phyloP scores from a whole-genome alignment of 2,113 vertebrate species.

The Ochotona curzoniae region DNA sequence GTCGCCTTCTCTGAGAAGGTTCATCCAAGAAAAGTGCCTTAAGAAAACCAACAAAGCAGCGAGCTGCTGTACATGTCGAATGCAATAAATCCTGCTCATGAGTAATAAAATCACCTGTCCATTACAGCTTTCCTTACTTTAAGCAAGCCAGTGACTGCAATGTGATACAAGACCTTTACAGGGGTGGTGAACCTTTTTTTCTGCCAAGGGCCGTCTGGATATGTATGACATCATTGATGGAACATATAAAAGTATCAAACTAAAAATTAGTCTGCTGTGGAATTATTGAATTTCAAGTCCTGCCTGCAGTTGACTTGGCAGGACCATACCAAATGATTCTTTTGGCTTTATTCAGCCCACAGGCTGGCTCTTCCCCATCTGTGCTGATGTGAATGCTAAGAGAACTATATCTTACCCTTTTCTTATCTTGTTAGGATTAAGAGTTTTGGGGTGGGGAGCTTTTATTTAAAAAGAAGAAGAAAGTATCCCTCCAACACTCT shows the following conservation, averaged over 20 bases:
- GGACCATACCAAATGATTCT: too few species aligned
- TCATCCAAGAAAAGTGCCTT: constrained; percentile 26
- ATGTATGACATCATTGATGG: too few species aligned
- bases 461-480: background rate
- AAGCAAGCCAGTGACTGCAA: constrained; percentile 51
- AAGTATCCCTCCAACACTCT: background rate
- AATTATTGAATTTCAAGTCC: too few species aligned
- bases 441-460: background rate
- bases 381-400: background rate
- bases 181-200: too few species aligned
- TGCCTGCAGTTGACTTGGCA: too few species aligned
- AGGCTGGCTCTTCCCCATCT: too few species aligned
- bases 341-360: too few species aligned
- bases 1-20: background rate
- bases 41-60: background rate
- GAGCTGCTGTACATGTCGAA: background rate
- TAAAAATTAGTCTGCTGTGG: too few species aligned
- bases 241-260: too few species aligned
- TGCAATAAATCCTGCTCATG: background rate
- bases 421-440: background rate
- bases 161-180: background rate
- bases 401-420: background rate
- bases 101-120: constrained; percentile 40
- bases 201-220: too few species aligned
- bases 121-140: constrained; percentile 43